These are phyloP conservation scores for Zootoca vivipara DNA, from an alignment of 2,113 vertebrate species.

Conservation along the genomic window DNA sequence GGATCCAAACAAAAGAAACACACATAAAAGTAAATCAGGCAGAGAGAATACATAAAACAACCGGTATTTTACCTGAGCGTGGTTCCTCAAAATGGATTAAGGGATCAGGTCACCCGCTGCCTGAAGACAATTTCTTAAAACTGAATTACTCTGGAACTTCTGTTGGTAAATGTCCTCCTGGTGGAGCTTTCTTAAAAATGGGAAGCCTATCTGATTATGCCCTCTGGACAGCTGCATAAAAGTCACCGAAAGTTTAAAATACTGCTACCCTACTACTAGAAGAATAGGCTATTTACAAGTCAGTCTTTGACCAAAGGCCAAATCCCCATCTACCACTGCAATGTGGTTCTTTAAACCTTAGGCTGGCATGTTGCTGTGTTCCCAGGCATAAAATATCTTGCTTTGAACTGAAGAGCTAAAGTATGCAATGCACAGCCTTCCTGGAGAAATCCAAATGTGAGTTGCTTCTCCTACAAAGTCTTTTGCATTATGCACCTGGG, in stretches of 20 bases:
- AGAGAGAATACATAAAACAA: constrained; percentile 57
- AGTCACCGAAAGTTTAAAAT: constrained; percentile 59
- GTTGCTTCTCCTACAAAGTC: constrained; percentile 56
- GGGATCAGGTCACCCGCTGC: constrained; percentile 36
- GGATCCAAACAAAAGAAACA: constrained; percentile 52
- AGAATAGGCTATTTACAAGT: constrained; percentile 60
- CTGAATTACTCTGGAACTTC: constrained; percentile 34
- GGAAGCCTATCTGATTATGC: constrained; percentile 46
- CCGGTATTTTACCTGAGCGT: constrained; percentile 4
- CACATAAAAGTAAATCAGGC: constrained; percentile 53
- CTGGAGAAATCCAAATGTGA: constrained; percentile 55
- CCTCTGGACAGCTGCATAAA: constrained; percentile 52
- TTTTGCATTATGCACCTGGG: constrained; percentile 49
- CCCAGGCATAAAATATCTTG: constrained; percentile 60
- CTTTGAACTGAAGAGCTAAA: constrained; percentile 54
- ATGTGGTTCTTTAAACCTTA: constrained; percentile 55
- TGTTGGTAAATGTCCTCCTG: constrained; percentile 31
- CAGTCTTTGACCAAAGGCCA: constrained; percentile 59
- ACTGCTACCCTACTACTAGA: constrained; percentile 44
- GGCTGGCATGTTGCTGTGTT: constrained; percentile 57
- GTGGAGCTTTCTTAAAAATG: constrained; percentile 28
- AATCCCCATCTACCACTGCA: constrained; percentile 41
- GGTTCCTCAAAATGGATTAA: constrained; percentile 49
- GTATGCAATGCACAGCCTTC: constrained; percentile 23
- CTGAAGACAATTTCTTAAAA: constrained; percentile 31